These are phyloP conservation scores for Emydocephalus ijimae DNA, from an alignment of 2,113 vertebrate species.

Conservation along the genomic window DNA sequence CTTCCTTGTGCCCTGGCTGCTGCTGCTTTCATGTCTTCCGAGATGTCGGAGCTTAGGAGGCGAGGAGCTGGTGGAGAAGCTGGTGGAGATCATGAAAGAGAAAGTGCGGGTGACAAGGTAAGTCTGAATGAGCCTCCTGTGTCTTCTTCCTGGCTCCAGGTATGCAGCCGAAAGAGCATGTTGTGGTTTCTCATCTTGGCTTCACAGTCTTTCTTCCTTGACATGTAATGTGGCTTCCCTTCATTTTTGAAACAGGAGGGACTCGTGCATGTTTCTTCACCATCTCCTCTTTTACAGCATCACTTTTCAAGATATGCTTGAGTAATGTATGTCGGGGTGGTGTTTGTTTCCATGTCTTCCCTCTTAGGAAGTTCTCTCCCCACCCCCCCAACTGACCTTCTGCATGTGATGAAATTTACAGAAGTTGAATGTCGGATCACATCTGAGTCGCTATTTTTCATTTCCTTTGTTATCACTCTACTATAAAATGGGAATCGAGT, in stretches of 20 bases:
- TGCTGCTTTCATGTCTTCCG: slow-evolving; percentile 31
- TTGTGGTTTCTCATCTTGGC: not conserved
- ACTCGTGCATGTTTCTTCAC: not conserved
- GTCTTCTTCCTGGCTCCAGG: not conserved
- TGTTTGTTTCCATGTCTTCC: not conserved
- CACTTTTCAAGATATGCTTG: not conserved
- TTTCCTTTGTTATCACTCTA: not conserved
- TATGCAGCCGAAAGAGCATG: too few species aligned
- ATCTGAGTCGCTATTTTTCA: too few species aligned
- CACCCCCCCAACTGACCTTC: too few species aligned
- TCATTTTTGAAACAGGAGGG: not conserved
- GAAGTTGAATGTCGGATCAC: not conserved
- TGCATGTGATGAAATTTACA: not conserved
- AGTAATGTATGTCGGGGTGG: not conserved
- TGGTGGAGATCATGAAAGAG: slow-evolving; percentile 59
- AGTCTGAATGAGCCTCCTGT: not conserved
- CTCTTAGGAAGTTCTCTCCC: not conserved
- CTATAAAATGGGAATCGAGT: not conserved
- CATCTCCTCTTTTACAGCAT: not conserved
- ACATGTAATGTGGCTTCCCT: not conserved
- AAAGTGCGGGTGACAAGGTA: slow-evolving; percentile 62
- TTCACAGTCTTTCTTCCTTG: not conserved
- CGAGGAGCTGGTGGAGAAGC: slow-evolving; percentile 54
- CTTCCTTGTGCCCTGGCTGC: slow-evolving; percentile 3
- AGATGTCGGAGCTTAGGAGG: slow-evolving; percentile 54